phyloP scores from a whole-genome alignment of 2,113 vertebrate genomes.

The Murina feae region DNA sequence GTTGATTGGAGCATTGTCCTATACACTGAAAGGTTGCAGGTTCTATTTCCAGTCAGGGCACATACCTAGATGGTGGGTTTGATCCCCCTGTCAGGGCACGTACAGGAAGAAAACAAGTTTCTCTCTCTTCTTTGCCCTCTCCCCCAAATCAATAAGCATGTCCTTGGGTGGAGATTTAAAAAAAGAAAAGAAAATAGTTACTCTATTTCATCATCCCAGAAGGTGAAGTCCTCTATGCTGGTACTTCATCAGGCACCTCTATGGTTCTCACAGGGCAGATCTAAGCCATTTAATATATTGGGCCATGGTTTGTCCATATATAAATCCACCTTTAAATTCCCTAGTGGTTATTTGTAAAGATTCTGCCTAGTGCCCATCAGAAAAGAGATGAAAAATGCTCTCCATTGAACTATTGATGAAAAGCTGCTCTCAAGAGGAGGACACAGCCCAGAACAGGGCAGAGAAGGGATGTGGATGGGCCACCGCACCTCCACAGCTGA shows the following conservation, averaged over 20 bases:
- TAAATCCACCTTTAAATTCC: neutral
- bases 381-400: neutral
- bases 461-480: neutral
- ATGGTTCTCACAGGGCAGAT: neutral
- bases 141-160: too few species aligned
- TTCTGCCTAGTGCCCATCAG: neutral
- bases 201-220: neutral
- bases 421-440: neutral
- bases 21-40: too few species aligned
- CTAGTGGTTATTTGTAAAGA: neutral
- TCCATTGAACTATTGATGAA: neutral
- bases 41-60: too few species aligned
- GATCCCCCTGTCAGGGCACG: too few species aligned
- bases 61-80: too few species aligned
- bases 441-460: neutral
- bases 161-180: too few species aligned
- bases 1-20: too few species aligned
- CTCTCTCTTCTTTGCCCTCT: too few species aligned
- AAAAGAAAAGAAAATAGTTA: too few species aligned
- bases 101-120: too few species aligned
- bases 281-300: neutral
- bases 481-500: neutral
- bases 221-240: neutral
- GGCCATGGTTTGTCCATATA: neutral
- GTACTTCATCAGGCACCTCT: neutral